Percentiles rank a stretch among this genome's conserved stretches.
Conservation (phyloP, 2,888 invertebrate genomes). For the Conistra vaccinii region DNA sequence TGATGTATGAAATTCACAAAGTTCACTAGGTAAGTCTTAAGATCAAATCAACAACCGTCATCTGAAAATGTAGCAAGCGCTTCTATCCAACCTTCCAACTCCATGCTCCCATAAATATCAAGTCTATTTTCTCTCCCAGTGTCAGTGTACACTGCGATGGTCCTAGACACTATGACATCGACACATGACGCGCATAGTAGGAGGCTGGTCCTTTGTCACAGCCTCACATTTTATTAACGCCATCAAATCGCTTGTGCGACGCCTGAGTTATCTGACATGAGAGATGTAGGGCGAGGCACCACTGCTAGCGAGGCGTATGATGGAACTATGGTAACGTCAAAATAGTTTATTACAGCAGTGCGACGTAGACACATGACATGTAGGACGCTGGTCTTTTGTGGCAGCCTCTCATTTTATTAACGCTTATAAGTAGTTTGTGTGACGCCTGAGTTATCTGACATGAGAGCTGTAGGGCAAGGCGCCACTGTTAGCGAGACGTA, state of each 20-base stretch:
- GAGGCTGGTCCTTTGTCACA: constrained; percentile 45
- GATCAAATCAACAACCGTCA: not conserved
- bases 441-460: constrained; percentile 6
- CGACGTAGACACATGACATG: not conserved
- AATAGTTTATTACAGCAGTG: not conserved
- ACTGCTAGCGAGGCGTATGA: constrained; percentile 8
- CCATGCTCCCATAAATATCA: constrained; percentile 29
- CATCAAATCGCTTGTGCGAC: constrained; percentile 7
- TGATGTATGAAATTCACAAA: not conserved
- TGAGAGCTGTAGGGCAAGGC: not conserved
- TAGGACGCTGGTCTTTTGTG: not conserved
- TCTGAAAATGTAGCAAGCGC: not conserved
- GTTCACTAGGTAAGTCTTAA: too few species aligned
- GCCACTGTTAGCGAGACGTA: constrained; percentile 1
- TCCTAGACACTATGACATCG: constrained; percentile 49
- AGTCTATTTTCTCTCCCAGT: constrained; percentile 18
- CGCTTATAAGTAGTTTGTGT: not conserved
- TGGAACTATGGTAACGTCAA: not conserved
- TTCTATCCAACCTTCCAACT: not conserved
- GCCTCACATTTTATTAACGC: constrained; percentile 25
- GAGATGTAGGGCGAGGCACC: not conserved
- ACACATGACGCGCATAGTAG: constrained; percentile 63
- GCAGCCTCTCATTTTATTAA: constrained; percentile 13
- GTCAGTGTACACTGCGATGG: constrained; percentile 32
- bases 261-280: constrained; percentile 15